A percentile compares a stretch with the other conserved stretches of the same genome.
phyloP scores from a whole-genome alignment of 2,888 invertebrate genomes.

The Agrilus biguttatus region DNA sequence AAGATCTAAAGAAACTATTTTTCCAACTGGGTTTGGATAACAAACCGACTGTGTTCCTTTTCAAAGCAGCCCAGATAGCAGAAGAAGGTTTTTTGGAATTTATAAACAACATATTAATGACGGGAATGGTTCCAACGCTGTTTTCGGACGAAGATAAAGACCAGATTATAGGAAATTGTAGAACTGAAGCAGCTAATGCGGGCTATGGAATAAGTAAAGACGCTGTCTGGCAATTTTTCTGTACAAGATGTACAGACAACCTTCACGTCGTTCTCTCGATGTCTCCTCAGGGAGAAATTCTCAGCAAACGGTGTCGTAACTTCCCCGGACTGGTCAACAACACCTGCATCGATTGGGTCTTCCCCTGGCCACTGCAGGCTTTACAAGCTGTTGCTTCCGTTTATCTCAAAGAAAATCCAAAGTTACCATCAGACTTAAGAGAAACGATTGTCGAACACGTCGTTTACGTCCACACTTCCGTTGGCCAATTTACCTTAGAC shows the following conservation, averaged over 20 bases:
- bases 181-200: conserved; percentile 52
- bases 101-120: conserved; percentile 83
- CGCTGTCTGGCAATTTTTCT: conserved; percentile 74
- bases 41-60: conserved; percentile 68
- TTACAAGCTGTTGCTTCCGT: conserved; percentile 75
- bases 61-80: conserved; percentile 68
- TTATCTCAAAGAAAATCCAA: conserved; percentile 52
- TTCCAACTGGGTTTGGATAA: conserved; percentile 62
- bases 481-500: conserved; percentile 55
- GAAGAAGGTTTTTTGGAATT: conserved; percentile 78
- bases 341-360: conserved; percentile 88
- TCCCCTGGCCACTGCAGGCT: conserved; percentile 87
- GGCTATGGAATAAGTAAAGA: conserved; percentile 66
- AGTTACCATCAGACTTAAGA: conserved; percentile 30
- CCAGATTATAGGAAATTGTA: conserved; percentile 52
- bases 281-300: conserved; percentile 73
- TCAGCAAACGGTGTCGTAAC: conserved; percentile 73
- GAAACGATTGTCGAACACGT: conserved; percentile 66
- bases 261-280: conserved; percentile 82
- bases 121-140: conserved; percentile 71
- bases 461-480: conserved; percentile 70
- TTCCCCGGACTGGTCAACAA: conserved; percentile 88
- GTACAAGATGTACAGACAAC: conserved; percentile 63
- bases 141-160: conserved; percentile 86
- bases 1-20: conserved; percentile 73